Evolutionary conservation across 2,888 invertebrate genomes (phyloP), one percentile per base, ranked within the genome.

Genomic region (Invenusta paracnida): DNA sequence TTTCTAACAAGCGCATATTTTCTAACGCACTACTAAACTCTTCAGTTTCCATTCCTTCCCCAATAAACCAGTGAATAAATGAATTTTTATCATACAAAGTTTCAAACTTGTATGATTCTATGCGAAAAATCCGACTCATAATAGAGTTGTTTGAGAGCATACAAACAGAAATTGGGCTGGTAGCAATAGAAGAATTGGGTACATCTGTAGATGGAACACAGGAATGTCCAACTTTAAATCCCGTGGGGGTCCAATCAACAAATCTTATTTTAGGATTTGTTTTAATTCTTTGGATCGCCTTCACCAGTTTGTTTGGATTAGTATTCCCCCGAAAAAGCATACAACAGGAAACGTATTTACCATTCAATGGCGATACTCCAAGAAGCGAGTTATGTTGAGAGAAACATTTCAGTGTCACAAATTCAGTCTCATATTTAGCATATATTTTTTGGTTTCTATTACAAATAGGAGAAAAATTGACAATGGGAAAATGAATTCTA

Each of bases 301-400:
- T 29, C 29, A 31, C 29, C 30, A 48, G 27, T 31, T 31, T 27
- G 27, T 67, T 27, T 29, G 5, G 83, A 83, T 1, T 30, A 5
- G 23, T n/a, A 23, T 31, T 17, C 48, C 83, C 83, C 2, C 83
- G 30, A 27, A 31, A 83, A 5, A 83, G 29, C 83, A 83, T 83
- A n/a, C 83, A 83, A n/a, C 83, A 83, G n/a, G 83, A 83, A 83
- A 83, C 48, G 30, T 83, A 31, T 31, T n/a, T 83, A 31, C 83
- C 83, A 23, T 27, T 31, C 1, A 1, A 1, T 67, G 66, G 27
- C 5, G 31, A 30, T 11, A 83, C 25, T 31, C 48, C 83, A 5
- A 83, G 66, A 30, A 83, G 31, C 17, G 83, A n/a, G 25, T 31
- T 31, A 1, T 30, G 27, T 11, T 83, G 29, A 48, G 83, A 83